Conservation (phyloP, 2,113 vertebrate species). For the Perca flavescens region DNA sequence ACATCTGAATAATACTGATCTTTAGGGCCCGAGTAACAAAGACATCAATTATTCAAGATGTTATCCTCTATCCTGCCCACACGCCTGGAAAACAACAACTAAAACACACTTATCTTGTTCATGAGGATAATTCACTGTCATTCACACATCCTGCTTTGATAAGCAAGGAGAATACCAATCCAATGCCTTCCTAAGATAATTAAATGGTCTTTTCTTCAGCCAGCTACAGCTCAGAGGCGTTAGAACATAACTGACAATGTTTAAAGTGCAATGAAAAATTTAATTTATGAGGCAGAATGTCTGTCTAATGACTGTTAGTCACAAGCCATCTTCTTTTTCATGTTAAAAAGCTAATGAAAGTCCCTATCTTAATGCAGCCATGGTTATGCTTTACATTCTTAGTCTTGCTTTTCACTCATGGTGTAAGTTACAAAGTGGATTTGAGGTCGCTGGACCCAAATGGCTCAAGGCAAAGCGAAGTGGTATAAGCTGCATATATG, state of each 20-base stretch:
- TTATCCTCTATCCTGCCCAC: slow-evolving; percentile 44
- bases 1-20: slow-evolving; percentile 78
- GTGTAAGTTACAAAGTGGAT: slow-evolving; percentile 41
- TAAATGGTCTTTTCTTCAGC: slow-evolving; percentile 11
- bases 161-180: slow-evolving; percentile 61
- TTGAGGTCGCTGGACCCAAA: slow-evolving; percentile 44
- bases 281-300: slow-evolving; percentile 44
- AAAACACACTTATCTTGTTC: slow-evolving; percentile 70
- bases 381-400: slow-evolving; percentile 23
- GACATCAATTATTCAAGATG: slow-evolving; percentile 84
- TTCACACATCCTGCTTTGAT: slow-evolving; percentile 53
- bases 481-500: slow-evolving; percentile 63
- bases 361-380: slow-evolving; percentile 14
- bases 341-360: slow-evolving; percentile 47
- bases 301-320: slow-evolving; percentile 33
- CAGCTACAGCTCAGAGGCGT: slow-evolving; percentile 13
- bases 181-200: slow-evolving; percentile 50
- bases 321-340: slow-evolving; percentile 26
- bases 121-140: slow-evolving; percentile 62
- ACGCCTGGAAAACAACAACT: slow-evolving; percentile 67
- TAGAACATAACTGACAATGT: slow-evolving; percentile 30
- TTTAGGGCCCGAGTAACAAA: slow-evolving; percentile 68
- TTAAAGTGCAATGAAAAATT: slow-evolving; percentile 47
- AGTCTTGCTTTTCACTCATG: slow-evolving; percentile 39
- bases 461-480: slow-evolving; percentile 48